Evolutionary conservation across 2,797 vertebrate species (phyloP).

Genomic region (Rhodeus uyekii): DNA sequence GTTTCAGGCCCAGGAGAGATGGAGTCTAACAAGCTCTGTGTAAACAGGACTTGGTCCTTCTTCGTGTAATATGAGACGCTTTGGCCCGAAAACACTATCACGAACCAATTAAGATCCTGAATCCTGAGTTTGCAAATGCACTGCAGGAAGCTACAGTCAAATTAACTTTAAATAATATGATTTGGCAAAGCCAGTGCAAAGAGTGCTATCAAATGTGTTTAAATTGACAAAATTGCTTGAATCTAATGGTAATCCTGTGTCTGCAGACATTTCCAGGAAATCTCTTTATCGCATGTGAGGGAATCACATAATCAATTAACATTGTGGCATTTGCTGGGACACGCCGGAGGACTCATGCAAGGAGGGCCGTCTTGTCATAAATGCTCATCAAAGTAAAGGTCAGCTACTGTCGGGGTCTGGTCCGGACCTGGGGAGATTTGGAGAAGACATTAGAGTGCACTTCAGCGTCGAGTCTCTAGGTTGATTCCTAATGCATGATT

Average conservation of each 20-base stretch:
- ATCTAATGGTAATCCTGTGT: slow-evolving; percentile 13
- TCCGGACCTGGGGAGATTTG: not conserved
- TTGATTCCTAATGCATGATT: slow-evolving; percentile 55
- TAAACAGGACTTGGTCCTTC: slow-evolving; percentile 55
- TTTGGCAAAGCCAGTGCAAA: not conserved
- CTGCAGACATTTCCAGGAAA: slow-evolving; percentile 13
- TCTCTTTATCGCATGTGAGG: slow-evolving; percentile 2
- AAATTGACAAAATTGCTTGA: slow-evolving; percentile 5
- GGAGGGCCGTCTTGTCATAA: slow-evolving; percentile 36
- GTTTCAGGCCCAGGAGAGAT: slow-evolving; percentile 63
- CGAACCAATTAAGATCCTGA: slow-evolving; percentile 26
- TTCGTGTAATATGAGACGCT: slow-evolving; percentile 14
- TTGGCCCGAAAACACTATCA: slow-evolving; percentile 12
- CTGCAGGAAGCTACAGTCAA: slow-evolving; percentile 1
- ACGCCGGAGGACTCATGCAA: slow-evolving; percentile 33
- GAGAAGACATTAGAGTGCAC: slow-evolving; percentile 29
- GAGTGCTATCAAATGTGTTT: not conserved
- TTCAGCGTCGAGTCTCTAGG: slow-evolving; percentile 22
- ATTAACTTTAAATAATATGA: not conserved
- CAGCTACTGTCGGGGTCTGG: slow-evolving; percentile 26
- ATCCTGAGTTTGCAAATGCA: slow-evolving; percentile 20
- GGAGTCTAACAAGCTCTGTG: slow-evolving; percentile 66
- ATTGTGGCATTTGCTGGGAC: slow-evolving; percentile 49
- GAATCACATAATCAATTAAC: slow-evolving; percentile 53
- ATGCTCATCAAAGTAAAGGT: slow-evolving; percentile 46